These are phyloP conservation scores for Barnardius zonarius DNA, from an alignment of 2,113 vertebrate species.

Conservation along the genomic window DNA sequence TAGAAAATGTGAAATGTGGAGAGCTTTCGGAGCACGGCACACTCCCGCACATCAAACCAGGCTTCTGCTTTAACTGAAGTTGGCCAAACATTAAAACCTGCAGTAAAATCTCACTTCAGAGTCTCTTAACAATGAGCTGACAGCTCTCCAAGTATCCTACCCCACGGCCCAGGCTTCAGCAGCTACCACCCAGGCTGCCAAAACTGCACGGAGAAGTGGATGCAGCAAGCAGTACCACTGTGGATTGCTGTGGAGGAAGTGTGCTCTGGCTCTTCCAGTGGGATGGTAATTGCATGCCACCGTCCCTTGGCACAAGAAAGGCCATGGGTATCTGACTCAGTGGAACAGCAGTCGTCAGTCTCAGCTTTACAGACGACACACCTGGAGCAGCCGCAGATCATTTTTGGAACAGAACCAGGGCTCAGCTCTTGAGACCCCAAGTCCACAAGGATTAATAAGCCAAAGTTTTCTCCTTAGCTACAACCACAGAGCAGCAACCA, in stretches of 20 bases:
- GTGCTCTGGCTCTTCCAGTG: neutral
- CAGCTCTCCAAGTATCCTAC: neutral
- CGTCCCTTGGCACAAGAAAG: neutral
- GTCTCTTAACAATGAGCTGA: neutral
- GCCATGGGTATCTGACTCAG: neutral
- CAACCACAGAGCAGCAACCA: neutral
- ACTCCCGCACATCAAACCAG: neutral
- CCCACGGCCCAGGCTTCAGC: neutral
- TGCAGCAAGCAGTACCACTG: neutral
- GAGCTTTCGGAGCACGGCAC: neutral
- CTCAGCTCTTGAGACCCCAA: neutral
- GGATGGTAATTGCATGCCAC: neutral
- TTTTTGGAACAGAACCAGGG: neutral
- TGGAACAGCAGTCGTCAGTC: neutral
- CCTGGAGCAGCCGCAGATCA: fast-evolving
- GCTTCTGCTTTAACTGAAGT: neutral
- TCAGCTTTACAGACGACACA: neutral
- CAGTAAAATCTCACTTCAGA: neutral
- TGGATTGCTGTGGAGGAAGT: neutral
- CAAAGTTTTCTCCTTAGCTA: neutral
- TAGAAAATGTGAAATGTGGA: neutral
- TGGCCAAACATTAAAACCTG: neutral
- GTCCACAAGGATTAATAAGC: neutral
- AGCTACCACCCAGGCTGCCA: neutral
- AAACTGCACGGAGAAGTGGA: fast-evolving